A percentile compares a stretch with the other conserved stretches of the same genome.
phyloP scores from a whole-genome alignment of 2,888 invertebrate genomes.

The Lochmaea capreae region DNA sequence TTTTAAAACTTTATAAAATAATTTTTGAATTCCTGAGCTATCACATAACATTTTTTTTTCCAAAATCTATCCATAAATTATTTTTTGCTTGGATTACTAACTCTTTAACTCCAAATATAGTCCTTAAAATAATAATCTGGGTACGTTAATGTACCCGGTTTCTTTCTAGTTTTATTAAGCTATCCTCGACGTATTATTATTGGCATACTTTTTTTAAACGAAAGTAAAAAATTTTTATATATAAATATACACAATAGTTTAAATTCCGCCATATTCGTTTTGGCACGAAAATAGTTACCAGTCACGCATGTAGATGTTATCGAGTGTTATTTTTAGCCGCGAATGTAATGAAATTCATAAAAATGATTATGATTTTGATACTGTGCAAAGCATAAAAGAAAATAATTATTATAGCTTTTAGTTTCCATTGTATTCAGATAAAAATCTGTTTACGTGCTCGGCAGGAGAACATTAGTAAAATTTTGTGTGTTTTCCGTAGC shows the following conservation, averaged over 20 bases:
- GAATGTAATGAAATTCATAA: slow-evolving; percentile 34
- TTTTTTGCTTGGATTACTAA: too few species aligned
- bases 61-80: too few species aligned
- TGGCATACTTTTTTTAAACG: slow-evolving; percentile 51
- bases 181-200: slow-evolving; percentile 47
- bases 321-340: slow-evolving; percentile 46
- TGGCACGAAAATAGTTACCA: slow-evolving; percentile 61
- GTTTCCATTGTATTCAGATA: slow-evolving; percentile 28
- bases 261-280: slow-evolving; percentile 59
- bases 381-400: slow-evolving; percentile 27
- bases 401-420: slow-evolving; percentile 35
- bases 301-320: slow-evolving; percentile 63
- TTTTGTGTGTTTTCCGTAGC: neutral
- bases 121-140: too few species aligned
- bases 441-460: slow-evolving; percentile 27
- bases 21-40: too few species aligned
- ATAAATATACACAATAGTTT: slow-evolving; percentile 46
- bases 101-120: too few species aligned
- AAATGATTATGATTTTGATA: slow-evolving; percentile 35
- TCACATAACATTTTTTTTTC: too few species aligned
- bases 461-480: slow-evolving; percentile 20
- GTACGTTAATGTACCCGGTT: too few species aligned
- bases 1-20: too few species aligned
- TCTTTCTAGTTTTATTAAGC: slow-evolving; percentile 26
- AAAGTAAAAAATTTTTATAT: slow-evolving; percentile 44